Percentiles rank a stretch among this genome's conserved stretches.
phyloP scores from a whole-genome alignment of 2,888 invertebrate species.

The Cylloceria caligata region DNA sequence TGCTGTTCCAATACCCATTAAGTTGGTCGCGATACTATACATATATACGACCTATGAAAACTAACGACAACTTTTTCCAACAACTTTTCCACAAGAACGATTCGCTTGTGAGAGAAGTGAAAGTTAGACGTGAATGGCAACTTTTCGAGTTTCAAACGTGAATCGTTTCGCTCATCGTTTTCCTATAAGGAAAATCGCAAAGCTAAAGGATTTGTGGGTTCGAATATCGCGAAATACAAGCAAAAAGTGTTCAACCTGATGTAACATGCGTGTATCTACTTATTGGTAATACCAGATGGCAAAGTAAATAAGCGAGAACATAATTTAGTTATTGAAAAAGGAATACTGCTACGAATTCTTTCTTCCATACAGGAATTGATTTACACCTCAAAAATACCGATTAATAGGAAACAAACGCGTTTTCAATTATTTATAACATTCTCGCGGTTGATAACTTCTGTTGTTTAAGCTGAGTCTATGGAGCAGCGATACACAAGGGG shows the following conservation, averaged over 20 bases:
- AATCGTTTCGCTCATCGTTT: constrained; percentile 27
- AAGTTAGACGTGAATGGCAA: constrained; percentile 44
- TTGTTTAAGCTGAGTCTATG: no score
- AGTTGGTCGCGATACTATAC: constrained; percentile 7
- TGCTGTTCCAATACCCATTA: constrained; percentile 34
- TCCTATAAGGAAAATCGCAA: constrained; percentile 20
- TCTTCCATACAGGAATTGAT: constrained; percentile 1
- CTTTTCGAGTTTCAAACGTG: constrained; percentile 28
- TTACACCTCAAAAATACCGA: neutral
- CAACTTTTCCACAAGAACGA: constrained; percentile 43
- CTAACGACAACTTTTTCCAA: constrained; percentile 38
- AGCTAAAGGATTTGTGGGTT: neutral
- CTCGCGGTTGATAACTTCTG: no score
- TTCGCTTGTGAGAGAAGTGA: constrained; percentile 22
- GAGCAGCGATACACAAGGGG: no score
- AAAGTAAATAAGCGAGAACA: neutral
- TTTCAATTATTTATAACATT: neutral
- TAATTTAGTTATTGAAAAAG: neutral
- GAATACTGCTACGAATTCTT: neutral
- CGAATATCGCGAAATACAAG: constrained; percentile 12
- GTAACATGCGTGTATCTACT: constrained; percentile 16
- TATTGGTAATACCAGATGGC: neutral
- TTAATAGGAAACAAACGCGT: neutral
- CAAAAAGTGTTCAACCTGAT: neutral
- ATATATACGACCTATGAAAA: neutral